Evolutionary conservation across 1,140 invertebrate genomes (phyloP).

Genomic region (Oreohelix idahoensis): DNA sequence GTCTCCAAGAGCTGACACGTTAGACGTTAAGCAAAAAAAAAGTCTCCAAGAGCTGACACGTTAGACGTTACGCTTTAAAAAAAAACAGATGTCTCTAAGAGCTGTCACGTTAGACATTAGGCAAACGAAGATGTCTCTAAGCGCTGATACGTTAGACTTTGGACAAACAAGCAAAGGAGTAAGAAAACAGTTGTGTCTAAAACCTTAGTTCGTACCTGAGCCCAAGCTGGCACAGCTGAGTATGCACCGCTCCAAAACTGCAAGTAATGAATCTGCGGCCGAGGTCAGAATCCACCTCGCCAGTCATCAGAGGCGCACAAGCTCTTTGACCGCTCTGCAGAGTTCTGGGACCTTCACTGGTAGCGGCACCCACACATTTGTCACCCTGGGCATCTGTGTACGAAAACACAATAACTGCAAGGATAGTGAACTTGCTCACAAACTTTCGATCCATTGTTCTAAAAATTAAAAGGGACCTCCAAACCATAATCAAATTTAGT

Average conservation of each 20-base stretch:
- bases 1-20: no score
- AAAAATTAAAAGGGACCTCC: no score
- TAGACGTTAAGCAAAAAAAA: no score
- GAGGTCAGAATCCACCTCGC: neutral
- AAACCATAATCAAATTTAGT: no score
- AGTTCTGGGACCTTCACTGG: conserved; percentile 10
- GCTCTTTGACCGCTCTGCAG: neutral
- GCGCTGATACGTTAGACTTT: no score
- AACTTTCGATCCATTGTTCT: neutral
- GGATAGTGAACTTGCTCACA: neutral
- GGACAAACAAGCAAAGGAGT: no score
- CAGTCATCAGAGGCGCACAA: neutral
- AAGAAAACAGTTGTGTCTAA: no score
- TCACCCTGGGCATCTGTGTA: neutral
- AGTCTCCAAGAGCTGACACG: no score
- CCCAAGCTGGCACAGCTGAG: neutral
- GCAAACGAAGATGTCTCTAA: no score
- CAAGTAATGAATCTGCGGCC: neutral
- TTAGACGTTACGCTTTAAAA: no score
- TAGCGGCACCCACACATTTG: neutral
- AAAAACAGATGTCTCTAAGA: no score
- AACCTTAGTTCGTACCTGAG: neutral
- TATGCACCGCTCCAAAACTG: neutral
- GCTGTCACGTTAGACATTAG: no score
- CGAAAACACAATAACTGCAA: neutral